Base-by-base conservation (phyloP, 2,113 vertebrate species). In the Sylvilagus bachmani region DNA sequence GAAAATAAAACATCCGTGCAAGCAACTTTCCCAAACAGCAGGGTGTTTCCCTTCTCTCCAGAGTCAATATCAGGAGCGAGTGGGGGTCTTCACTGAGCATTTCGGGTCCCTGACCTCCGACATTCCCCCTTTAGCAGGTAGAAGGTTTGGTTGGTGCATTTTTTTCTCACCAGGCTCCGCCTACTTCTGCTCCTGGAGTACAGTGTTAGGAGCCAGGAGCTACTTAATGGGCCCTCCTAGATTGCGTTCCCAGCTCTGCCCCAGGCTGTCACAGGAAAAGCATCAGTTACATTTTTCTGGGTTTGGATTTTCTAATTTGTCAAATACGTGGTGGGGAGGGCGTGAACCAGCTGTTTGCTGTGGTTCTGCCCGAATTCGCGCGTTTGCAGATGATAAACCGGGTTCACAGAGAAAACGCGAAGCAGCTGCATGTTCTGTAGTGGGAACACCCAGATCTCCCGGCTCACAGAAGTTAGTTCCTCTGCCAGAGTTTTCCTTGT, bases 231-330 rank as follows among this genome's bases (percentile, higher is more conserved):
- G 12, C 11, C 17, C n/a, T 82, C 25, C 6, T 29, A 27, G 29
- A 1, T 74, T 92, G 36, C 51, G n/a, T 36, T 70, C 27, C 44
- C 24, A 61, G 67, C 49, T 89, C 61, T 93, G 62, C 13, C 55
- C 29, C 0, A 29, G 66, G 62, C 66, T 49, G 69, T 80, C 51
- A 13, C 5, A 12, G 38, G 36, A 70, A 89, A 92, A 77, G 9
- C 55, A 58, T 25, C 44, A 58, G 8, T 91, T 31, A 22, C 3
- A 62, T 78, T 38, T 81, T 96, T 79, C 64, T 61, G 58, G 33
- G 24, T 53, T 89, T 93, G 53, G 31, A 22, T 83, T 91, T 94
- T 87, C 33, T 81, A 29, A n/a, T 70, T 71, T 79, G n/a, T 93
- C 89, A 88, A 69, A 79, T 71, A 16, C 51, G 19, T 53, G 24